Evolutionary conservation across 2,113 vertebrate genomes (phyloP).

Genomic region (Campylorhamphus procurvoides): DNA sequence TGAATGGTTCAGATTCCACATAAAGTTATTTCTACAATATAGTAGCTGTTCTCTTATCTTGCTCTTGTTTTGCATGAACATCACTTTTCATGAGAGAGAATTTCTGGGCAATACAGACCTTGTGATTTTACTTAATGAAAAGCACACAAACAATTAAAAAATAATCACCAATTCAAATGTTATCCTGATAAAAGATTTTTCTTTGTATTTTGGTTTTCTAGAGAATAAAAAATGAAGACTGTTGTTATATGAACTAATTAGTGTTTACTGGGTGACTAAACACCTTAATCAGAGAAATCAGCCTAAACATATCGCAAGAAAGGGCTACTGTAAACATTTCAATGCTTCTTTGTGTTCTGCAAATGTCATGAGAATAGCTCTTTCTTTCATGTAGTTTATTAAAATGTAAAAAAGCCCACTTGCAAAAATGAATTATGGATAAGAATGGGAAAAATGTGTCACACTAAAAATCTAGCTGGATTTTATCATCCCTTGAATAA

Average conservation of each 20-base stretch:
- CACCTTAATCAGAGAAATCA: slow-evolving; percentile 25
- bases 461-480: neutral
- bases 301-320: slow-evolving; percentile 11
- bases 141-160: neutral
- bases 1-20: neutral
- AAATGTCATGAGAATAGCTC: slow-evolving; percentile 29
- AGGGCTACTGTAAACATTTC: slow-evolving; percentile 41
- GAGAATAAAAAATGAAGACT: neutral
- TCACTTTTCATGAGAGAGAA: neutral
- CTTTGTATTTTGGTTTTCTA: neutral
- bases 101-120: neutral
- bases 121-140: neutral
- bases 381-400: slow-evolving; percentile 38
- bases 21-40: neutral
- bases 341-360: slow-evolving; percentile 8
- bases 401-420: slow-evolving; percentile 55
- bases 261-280: neutral
- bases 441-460: slow-evolving; percentile 46
- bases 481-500: neutral
- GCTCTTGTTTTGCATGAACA: neutral
- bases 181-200: neutral
- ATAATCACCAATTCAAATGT: neutral
- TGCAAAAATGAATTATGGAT: slow-evolving; percentile 48
- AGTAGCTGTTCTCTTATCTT: neutral
- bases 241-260: neutral